Evolutionary conservation across 2,888 invertebrate genomes (phyloP).

Genomic region (Marasmarcha lunaedactyla): DNA sequence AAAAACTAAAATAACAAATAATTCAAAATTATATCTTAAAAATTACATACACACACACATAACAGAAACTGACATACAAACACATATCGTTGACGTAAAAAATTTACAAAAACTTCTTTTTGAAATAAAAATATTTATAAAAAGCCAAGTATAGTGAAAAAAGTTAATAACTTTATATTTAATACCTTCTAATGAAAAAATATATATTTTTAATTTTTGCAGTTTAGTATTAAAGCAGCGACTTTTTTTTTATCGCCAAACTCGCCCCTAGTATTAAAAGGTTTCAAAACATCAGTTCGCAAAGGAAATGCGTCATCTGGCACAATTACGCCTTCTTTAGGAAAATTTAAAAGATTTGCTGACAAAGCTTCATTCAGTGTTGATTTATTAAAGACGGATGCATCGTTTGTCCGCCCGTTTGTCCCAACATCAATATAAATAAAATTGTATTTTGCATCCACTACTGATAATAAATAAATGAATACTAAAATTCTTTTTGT

Average conservation of each 20-base stretch:
- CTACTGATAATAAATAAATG: conserved; percentile 12
- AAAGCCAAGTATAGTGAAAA: too few species aligned
- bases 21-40: too few species aligned
- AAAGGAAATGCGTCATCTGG: conserved; percentile 18
- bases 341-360: conserved; percentile 12
- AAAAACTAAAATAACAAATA: too few species aligned
- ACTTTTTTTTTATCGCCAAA: conserved; percentile 13
- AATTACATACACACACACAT: too few species aligned
- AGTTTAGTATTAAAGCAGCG: too few species aligned
- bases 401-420: conserved; percentile 14
- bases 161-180: too few species aligned
- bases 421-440: conserved; percentile 11
- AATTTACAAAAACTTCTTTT: too few species aligned
- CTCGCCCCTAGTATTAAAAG: conserved; percentile 12
- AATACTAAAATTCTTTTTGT: conserved; percentile 14
- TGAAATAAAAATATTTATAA: too few species aligned
- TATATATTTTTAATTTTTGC: too few species aligned
- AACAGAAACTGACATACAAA: too few species aligned
- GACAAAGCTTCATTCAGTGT: conserved; percentile 13
- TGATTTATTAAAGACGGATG: conserved; percentile 10
- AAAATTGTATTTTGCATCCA: conserved; percentile 14
- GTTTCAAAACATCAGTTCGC: conserved; percentile 6
- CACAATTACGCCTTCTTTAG: conserved; percentile 12
- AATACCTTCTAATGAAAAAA: too few species aligned
- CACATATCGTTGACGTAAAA: too few species aligned